phyloP scores from a whole-genome alignment of 2,888 invertebrate species.

The Lysandra coridon region DNA sequence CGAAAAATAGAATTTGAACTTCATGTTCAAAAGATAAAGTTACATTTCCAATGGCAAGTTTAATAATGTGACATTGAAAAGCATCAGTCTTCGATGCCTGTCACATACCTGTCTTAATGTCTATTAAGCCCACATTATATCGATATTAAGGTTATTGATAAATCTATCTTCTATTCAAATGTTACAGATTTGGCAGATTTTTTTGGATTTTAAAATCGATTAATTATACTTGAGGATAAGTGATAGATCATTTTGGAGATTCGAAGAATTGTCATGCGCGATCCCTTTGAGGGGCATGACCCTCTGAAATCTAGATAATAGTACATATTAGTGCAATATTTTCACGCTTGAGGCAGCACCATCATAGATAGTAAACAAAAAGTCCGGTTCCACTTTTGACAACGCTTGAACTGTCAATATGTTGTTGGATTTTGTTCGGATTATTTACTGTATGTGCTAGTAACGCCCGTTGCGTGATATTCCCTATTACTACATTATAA shows the following conservation, averaged over 20 bases:
- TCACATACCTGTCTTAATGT: slow-evolving; percentile 1
- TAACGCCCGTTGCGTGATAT: too few relatives aligned
- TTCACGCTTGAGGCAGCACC: too few relatives aligned
- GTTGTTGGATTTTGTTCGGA: too few relatives aligned
- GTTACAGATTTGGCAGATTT: background rate
- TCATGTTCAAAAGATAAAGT: background rate
- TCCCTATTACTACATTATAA: too few relatives aligned
- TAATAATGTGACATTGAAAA: slow-evolving; percentile 7
- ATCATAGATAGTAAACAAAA: too few relatives aligned
- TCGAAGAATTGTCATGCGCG: too few relatives aligned
- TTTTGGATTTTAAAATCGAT: background rate
- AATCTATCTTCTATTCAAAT: slow-evolving; percentile 6
- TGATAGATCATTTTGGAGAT: background rate
- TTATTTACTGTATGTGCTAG: too few relatives aligned
- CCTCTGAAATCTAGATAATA: background rate
- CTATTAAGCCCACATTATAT: background rate
- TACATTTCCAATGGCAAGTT: background rate
- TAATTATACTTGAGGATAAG: background rate
- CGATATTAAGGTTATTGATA: slow-evolving; percentile 3
- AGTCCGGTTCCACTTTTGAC: too few relatives aligned
- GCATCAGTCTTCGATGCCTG: slow-evolving; percentile 2
- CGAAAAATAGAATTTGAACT: background rate
- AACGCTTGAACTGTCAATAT: too few relatives aligned
- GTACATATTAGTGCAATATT: background rate
- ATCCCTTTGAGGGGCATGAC: too few relatives aligned